A percentile compares a stretch with the other conserved stretches of the same genome.
Conservation (phyloP, 2,797 vertebrate species). For the Threskiornis aethiopicus region DNA sequence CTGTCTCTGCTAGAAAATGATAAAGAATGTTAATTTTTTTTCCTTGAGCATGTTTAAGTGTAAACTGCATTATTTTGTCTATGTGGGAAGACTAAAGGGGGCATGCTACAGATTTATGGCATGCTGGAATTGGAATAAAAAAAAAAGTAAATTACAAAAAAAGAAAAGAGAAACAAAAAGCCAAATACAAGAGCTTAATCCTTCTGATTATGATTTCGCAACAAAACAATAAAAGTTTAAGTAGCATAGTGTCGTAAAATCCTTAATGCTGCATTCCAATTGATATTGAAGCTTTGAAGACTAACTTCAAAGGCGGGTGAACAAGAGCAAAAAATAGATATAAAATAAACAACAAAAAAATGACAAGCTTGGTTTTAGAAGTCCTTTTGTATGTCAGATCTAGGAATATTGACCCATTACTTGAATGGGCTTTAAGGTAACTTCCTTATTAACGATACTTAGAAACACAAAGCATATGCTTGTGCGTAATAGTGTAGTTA, state of each 20-base stretch:
- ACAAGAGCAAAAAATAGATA: slow-evolving; percentile 65
- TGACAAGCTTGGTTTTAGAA: slow-evolving; percentile 45
- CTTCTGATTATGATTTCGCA: slow-evolving; percentile 72
- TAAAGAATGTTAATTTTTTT: slow-evolving; percentile 84
- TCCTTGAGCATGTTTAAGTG: slow-evolving; percentile 70
- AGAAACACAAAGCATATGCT: slow-evolving; percentile 58
- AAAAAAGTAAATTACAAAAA: slow-evolving; percentile 21
- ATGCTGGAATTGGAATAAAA: slow-evolving; percentile 59
- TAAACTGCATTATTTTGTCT: slow-evolving; percentile 76
- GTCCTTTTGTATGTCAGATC: slow-evolving; percentile 36
- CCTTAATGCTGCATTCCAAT: slow-evolving; percentile 71
- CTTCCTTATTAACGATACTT: slow-evolving; percentile 43
- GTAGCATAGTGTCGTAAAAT: slow-evolving; percentile 71
- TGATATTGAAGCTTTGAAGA: slow-evolving; percentile 71
- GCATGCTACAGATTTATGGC: slow-evolving; percentile 69
- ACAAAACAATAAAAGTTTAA: slow-evolving; percentile 77
- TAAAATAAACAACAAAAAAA: slow-evolving; percentile 62
- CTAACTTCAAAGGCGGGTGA: slow-evolving; percentile 66
- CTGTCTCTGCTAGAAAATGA: slow-evolving; percentile 80
- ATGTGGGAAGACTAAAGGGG: slow-evolving; percentile 56
- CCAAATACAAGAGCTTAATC: slow-evolving; percentile 64
- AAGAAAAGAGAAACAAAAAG: slow-evolving; percentile 32
- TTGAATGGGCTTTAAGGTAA: slow-evolving; percentile 31
- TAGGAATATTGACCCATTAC: slow-evolving; percentile 37
- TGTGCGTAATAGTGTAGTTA: neutral